Evolutionary conservation across 2,797 vertebrate species (phyloP).

Genomic region (Brachyrhaphis roseni): DNA sequence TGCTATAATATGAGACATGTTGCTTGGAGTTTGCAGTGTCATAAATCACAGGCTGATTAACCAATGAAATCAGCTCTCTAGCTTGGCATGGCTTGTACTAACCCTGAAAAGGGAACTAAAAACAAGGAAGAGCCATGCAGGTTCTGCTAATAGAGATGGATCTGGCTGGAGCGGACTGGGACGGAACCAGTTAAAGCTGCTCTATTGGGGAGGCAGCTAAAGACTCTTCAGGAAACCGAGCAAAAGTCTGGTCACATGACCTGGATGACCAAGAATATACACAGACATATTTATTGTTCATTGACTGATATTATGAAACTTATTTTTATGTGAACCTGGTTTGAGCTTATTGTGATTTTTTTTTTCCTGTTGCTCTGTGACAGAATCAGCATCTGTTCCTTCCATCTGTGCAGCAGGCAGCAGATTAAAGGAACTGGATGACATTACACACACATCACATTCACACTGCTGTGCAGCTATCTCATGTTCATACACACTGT

Average conservation of each 20-base stretch:
- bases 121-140: no score
- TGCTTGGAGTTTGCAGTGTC: no score
- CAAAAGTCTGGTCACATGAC: not conserved
- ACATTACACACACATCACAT: slow-evolving; percentile 67
- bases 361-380: slow-evolving; percentile 15
- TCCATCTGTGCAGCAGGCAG: slow-evolving; percentile 59
- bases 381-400: slow-evolving; percentile 25
- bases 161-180: no score
- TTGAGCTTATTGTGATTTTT: not conserved
- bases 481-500: slow-evolving; percentile 53
- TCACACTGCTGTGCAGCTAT: slow-evolving; percentile 37
- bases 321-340: not conserved
- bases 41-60: no score
- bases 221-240: not conserved
- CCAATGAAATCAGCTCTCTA: no score
- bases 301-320: not conserved
- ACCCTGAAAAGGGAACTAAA: no score
- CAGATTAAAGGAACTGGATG: slow-evolving; percentile 58
- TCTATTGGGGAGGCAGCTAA: not conserved
- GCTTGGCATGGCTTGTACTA: no score
- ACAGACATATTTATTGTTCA: not conserved
- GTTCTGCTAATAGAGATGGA: no score
- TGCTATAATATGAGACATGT: no score
- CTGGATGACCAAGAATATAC: not conserved
- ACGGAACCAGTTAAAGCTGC: not conserved